phyloP scores from a whole-genome alignment of 2,113 vertebrate species.

The Notarius quadriscutis region DNA sequence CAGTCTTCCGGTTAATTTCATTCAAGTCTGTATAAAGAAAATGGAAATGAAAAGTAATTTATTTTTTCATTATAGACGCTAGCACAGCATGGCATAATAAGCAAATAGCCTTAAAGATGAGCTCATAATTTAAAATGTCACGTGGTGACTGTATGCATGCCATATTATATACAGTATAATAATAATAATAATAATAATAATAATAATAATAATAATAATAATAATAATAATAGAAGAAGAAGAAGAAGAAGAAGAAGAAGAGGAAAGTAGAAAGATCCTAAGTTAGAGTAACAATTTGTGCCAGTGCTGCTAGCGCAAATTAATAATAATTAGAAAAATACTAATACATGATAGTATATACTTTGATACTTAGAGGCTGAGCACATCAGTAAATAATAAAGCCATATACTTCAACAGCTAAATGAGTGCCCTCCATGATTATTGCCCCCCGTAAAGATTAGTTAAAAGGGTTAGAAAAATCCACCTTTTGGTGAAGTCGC shows the following conservation, averaged over 20 bases:
- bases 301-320: too few species aligned
- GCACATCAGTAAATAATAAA: background rate
- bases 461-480: too few species aligned
- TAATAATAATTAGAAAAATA: too few species aligned
- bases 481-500: too few species aligned
- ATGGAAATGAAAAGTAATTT: background rate
- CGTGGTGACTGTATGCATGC: background rate
- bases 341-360: too few species aligned
- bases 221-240: too few species aligned
- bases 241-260: too few species aligned
- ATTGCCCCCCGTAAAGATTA: too few species aligned
- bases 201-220: too few species aligned
- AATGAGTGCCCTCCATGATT: background rate
- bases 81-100: background rate
- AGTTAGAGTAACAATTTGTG: too few species aligned
- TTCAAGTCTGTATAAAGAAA: conserved; percentile 63
- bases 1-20: conserved; percentile 63
- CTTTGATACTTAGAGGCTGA: too few species aligned
- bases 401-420: background rate
- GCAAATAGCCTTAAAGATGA: background rate
- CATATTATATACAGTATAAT: background rate
- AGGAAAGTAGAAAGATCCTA: too few species aligned
- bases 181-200: background rate
- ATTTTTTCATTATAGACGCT: background rate
- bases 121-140: background rate